Evolutionary conservation across 2,888 invertebrate genomes (phyloP).

Genomic region (Pandemis corylana): DNA sequence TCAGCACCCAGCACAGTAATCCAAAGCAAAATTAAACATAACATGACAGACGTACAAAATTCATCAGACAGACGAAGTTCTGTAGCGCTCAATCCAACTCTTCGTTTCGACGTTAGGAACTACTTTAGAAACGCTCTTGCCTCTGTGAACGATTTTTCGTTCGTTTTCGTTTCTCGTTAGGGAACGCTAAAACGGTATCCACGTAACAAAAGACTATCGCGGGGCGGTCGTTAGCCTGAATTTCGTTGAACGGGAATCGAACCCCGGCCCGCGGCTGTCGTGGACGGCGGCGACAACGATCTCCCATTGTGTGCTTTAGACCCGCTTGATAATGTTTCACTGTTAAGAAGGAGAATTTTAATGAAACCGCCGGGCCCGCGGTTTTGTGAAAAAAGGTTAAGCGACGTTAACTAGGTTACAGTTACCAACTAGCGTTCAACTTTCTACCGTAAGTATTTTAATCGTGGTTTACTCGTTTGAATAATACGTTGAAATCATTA

Average conservation of each 20-base stretch:
- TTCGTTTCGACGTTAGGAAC: too few species aligned
- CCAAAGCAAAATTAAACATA: neutral
- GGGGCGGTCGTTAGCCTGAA: constrained; percentile 75
- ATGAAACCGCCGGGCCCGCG: constrained; percentile 54
- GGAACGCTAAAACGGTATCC: constrained; percentile 38
- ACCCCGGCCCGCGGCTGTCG: constrained; percentile 67
- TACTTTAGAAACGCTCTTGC: neutral
- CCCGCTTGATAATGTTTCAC: constrained; percentile 69
- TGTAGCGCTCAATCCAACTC: too few species aligned
- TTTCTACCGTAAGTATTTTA: neutral
- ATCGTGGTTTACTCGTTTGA: constrained; percentile 1
- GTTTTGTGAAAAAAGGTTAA: constrained; percentile 19
- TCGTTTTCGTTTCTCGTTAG: constrained; percentile 27
- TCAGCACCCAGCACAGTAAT: neutral
- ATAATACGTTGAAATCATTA: neutral
- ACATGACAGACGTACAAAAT: too few species aligned
- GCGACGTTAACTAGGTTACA: constrained; percentile 11
- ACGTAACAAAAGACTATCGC: constrained; percentile 46
- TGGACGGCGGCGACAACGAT: constrained; percentile 74
- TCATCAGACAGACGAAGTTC: too few species aligned
- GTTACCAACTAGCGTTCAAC: neutral
- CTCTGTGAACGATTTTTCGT: neutral
- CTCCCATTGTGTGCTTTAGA: constrained; percentile 77
- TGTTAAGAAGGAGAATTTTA: constrained; percentile 65
- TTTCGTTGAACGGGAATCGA: constrained; percentile 76